A percentile compares a stretch with the other conserved stretches of the same genome.
These are phyloP conservation scores for Alcedo quadribrachys DNA, from an alignment of 2,797 vertebrate genomes.

Conservation along the genomic window DNA sequence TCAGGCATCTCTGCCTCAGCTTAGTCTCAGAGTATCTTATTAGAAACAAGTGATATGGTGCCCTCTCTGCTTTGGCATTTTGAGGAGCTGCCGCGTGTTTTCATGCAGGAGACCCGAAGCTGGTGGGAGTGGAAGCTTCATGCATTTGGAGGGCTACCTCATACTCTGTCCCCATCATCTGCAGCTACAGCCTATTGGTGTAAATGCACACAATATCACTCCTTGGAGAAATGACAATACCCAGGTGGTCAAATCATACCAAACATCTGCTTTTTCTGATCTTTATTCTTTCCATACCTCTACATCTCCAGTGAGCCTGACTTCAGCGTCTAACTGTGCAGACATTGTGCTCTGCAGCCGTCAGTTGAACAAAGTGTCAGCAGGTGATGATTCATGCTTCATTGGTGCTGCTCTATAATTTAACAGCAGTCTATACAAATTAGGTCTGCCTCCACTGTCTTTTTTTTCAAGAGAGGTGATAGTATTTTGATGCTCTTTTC, in stretches of 20 bases:
- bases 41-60: fast-evolving
- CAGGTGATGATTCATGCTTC: conserved; percentile 29
- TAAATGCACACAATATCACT: not conserved
- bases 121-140: not conserved
- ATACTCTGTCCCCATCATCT: fast-evolving
- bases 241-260: not conserved
- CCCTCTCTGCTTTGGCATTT: not conserved
- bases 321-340: not conserved
- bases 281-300: not conserved
- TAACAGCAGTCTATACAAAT: conserved; percentile 12
- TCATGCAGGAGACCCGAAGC: not conserved
- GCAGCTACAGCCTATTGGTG: not conserved
- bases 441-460: not conserved
- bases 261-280: not conserved
- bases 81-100: not conserved
- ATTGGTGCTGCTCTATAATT: not conserved
- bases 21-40: not conserved
- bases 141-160: not conserved
- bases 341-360: not conserved
- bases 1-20: not conserved
- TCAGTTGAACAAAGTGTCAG: not conserved
- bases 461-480: not conserved
- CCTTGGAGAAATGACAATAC: not conserved
- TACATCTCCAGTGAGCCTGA: not conserved
- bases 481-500: not conserved